Conservation (phyloP, 2,113 vertebrate species). For the Stegastes partitus region DNA sequence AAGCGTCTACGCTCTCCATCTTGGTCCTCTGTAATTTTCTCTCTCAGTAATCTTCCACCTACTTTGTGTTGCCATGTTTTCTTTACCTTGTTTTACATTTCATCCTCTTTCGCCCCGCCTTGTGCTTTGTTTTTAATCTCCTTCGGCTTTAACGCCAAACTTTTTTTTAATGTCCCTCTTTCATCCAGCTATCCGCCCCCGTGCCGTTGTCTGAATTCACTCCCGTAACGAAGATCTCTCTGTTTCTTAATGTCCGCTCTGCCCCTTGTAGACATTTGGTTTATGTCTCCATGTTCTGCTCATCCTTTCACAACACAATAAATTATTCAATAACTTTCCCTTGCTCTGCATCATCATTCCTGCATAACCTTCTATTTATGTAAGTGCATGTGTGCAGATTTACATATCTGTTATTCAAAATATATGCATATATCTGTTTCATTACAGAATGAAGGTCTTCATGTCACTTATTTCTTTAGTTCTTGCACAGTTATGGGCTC, state of each 20-base stretch:
- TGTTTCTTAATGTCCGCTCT: background rate
- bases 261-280: background rate
- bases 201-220: slow-evolving; percentile 19
- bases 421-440: no score
- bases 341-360: background rate
- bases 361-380: no score
- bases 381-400: no score
- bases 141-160: slow-evolving; percentile 7
- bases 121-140: background rate
- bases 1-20: slow-evolving; percentile 44
- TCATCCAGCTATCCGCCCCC: slow-evolving; percentile 7
- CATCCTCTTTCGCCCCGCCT: background rate
- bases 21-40: slow-evolving; percentile 64
- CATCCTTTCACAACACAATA: slow-evolving; percentile 1
- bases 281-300: slow-evolving; percentile 2
- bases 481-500: background rate
- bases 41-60: slow-evolving; percentile 48
- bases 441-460: background rate
- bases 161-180: slow-evolving; percentile 31
- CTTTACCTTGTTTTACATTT: slow-evolving; percentile 37
- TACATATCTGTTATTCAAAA: no score
- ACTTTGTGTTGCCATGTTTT: slow-evolving; percentile 36
- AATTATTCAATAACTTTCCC: slow-evolving; percentile 8
- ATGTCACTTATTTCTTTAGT: background rate
- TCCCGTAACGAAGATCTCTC: background rate